A percentile compares a stretch with the other conserved stretches of the same genome.
Conservation (phyloP, 2,888 invertebrate genomes). For the Hyposoter didymator region DNA sequence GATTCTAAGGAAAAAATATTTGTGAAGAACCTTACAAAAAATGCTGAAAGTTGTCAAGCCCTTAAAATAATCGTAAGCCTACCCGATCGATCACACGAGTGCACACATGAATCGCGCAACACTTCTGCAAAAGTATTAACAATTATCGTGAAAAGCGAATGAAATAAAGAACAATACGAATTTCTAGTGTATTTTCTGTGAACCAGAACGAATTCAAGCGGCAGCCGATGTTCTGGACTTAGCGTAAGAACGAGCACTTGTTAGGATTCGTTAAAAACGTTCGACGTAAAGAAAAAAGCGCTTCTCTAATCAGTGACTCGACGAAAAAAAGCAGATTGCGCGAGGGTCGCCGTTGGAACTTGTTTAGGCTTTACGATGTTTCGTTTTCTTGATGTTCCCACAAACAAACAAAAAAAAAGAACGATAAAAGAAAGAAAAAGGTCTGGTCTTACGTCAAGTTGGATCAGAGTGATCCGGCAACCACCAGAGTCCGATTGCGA, state of each 20-base stretch:
- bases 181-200: not conserved
- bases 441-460: conserved; percentile 49
- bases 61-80: not conserved
- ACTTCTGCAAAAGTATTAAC: not conserved
- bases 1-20: not conserved
- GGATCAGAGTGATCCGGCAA: conserved; percentile 62
- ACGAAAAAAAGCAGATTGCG: not conserved
- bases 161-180: not conserved
- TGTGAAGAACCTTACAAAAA: not conserved
- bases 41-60: not conserved
- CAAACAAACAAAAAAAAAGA: conserved; percentile 23
- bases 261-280: not conserved
- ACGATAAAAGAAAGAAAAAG: not conserved
- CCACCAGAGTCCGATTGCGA: conserved; percentile 71
- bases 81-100: not conserved
- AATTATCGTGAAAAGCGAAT: not conserved
- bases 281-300: conserved; percentile 12
- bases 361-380: conserved; percentile 8
- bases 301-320: not conserved
- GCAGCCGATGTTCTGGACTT: not conserved
- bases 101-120: conserved; percentile 9
- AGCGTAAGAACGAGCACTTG: conserved; percentile 2
- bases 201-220: not conserved
- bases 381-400: conserved; percentile 5
- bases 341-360: not conserved